phyloP scores from a whole-genome alignment of 2,888 invertebrate genomes.

The Eristalinus sepulchralis region DNA sequence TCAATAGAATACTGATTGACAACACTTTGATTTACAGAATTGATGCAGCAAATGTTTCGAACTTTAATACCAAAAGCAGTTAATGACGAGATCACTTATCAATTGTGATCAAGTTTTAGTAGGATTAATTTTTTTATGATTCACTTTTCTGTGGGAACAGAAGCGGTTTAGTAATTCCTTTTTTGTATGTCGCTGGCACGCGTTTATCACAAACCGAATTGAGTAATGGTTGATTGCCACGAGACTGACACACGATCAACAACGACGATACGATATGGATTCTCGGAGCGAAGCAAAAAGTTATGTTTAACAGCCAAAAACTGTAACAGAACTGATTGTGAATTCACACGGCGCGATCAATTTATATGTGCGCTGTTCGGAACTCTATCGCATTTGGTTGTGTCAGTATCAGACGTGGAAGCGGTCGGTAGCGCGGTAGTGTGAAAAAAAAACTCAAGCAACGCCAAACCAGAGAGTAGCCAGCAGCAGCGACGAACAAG shows the following conservation, averaged over 20 bases:
- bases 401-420: constrained; percentile 10
- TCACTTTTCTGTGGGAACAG: constrained; percentile 8
- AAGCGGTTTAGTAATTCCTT: neutral
- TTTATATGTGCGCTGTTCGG: constrained; percentile 74
- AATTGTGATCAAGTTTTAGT: neutral
- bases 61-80: neutral
- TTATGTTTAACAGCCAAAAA: constrained; percentile 79
- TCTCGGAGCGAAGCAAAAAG: constrained; percentile 59
- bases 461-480: constrained; percentile 8
- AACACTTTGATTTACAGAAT: constrained; percentile 4
- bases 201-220: constrained; percentile 17
- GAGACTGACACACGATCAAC: constrained; percentile 41
- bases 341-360: constrained; percentile 73
- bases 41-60: neutral
- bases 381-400: constrained; percentile 22
- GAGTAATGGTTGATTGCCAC: constrained; percentile 36
- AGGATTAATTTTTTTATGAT: neutral
- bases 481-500: constrained; percentile 17
- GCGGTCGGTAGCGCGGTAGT: constrained; percentile 13
- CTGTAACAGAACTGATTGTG: constrained; percentile 78
- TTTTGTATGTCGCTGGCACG: constrained; percentile 4
- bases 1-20: neutral
- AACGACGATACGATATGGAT: neutral
- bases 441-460: constrained; percentile 8
- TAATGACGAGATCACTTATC: neutral